Evolutionary conservation across 2,797 vertebrate genomes (phyloP), one percentile per base, ranked within the genome.

Genomic region (Smutsia gigantea): DNA sequence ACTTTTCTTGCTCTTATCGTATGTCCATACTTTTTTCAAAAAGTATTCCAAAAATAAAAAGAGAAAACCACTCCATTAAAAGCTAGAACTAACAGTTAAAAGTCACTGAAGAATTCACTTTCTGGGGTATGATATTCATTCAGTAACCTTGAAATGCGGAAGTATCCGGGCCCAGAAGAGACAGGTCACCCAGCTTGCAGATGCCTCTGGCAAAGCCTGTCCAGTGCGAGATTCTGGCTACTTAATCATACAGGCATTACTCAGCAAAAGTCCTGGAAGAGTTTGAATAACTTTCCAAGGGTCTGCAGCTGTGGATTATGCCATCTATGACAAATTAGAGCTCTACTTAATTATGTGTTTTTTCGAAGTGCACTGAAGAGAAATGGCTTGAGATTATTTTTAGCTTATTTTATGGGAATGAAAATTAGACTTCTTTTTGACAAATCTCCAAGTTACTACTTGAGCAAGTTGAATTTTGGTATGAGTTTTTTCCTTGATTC

Each of bases 301-400:
- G 49, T 94, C 96, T 68, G 31, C 95, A 97, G 90, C 92, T 95
- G 84, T 71, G 79, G 79, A 82, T 61, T 37, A 0, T 0, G 92
- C 97, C 92, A 90, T 66, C 96, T 49, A 37, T 93, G 87, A 93
- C 68, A 49, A 87, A 96, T 59, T 93, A 79, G 79, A 96, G 66
- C 10, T 95, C n/a, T 85, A 95, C 94, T 87, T 97, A 96, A 91
- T 91, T 69, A 93, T n/a, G 15, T 78, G 87, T 92, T 82, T 79
- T 85, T 61, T 53, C 87, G 83, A 97, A 96, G 68, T 55, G 11
- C 29, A 27, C 37, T 34, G 64, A 82, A 87, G 27, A 97, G 69
- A 97, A 96, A 81, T 7, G 61, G 64, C 96, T 97, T 97, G 94
- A 39, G 87, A 88, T 96, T 74, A 94, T 93, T 96, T 94, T 96